Percentiles rank a stretch among this genome's conserved stretches.
Conservation (phyloP, 2,888 invertebrate genomes). For the Cepaea hortensis region DNA sequence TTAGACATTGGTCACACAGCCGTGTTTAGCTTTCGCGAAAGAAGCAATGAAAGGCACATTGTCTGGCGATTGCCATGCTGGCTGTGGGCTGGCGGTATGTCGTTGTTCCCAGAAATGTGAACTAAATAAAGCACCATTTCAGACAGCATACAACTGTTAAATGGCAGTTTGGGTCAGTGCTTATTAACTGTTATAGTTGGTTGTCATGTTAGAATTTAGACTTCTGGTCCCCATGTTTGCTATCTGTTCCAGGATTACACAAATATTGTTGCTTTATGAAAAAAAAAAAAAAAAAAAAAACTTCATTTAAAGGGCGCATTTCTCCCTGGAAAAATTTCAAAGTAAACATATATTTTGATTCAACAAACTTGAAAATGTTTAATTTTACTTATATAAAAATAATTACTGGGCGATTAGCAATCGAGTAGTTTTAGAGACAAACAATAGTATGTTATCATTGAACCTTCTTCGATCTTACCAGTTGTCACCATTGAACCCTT, state of each 20-base stretch:
- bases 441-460: too few species aligned
- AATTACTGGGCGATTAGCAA: too few species aligned
- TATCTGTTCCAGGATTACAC: neutral
- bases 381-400: too few species aligned
- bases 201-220: neutral
- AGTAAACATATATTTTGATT: too few species aligned
- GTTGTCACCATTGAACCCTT: too few species aligned
- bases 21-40: neutral
- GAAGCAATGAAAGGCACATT: neutral
- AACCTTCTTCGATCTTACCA: too few species aligned
- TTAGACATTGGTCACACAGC: constrained; percentile 10
- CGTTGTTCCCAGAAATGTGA: neutral
- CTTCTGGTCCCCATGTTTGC: too few species aligned
- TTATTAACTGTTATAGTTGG: neutral
- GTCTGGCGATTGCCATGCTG: neutral
- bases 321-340: too few species aligned
- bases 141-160: neutral
- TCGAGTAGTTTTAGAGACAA: too few species aligned
- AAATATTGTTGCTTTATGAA: neutral
- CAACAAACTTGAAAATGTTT: too few species aligned
- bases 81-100: neutral
- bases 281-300: neutral
- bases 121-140: neutral
- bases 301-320: too few species aligned
- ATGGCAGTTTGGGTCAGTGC: neutral